phyloP scores from a whole-genome alignment of 2,113 vertebrate genomes.

The Neolamprologus sp. region DNA sequence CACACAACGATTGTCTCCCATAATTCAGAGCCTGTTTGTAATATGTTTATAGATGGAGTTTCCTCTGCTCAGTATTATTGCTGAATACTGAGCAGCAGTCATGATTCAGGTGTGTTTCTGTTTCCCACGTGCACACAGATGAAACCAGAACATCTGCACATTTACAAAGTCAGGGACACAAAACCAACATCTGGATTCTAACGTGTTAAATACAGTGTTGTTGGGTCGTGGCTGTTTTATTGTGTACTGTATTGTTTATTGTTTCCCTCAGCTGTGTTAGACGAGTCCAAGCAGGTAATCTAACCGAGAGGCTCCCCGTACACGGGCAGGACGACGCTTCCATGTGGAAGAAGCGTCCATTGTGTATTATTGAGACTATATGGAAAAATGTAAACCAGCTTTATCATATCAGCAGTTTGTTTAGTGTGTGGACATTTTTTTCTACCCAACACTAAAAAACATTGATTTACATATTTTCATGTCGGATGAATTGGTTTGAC shows the following conservation, averaged over 20 bases:
- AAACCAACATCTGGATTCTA: neutral
- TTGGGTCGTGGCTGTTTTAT: neutral
- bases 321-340: neutral
- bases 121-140: neutral
- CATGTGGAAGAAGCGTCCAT: neutral
- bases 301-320: neutral
- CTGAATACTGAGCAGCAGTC: neutral
- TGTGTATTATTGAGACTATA: neutral
- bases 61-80: neutral
- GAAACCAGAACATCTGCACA: neutral
- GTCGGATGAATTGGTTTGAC: fast-evolving
- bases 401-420: neutral
- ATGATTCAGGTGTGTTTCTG: neutral
- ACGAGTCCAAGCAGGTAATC: neutral
- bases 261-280: neutral
- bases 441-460: neutral
- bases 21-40: neutral
- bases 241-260: neutral
- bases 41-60: neutral
- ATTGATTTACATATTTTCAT: neutral
- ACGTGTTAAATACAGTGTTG: neutral
- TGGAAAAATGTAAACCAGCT: neutral
- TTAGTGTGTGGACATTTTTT: neutral
- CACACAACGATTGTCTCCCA: neutral
- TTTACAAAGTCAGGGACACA: neutral